Percentiles rank a stretch among this genome's conserved stretches.
Conservation (phyloP, 2,113 vertebrate species). For the Triplophysa tibetana region DNA sequence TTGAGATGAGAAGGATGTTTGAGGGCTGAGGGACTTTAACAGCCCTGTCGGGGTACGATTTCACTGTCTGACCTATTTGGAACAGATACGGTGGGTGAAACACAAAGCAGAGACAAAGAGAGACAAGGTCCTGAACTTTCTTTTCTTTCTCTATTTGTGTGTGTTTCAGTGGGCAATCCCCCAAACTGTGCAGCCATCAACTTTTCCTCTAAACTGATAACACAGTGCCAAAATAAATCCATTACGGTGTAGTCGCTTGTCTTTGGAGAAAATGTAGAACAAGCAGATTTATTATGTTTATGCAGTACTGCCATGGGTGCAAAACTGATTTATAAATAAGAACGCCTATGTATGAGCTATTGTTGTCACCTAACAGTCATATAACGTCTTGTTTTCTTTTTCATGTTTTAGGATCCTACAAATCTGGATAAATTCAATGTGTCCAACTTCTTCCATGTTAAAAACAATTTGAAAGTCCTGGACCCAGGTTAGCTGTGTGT, state of each 20-base stretch:
- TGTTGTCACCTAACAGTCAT: background rate
- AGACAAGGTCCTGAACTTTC: constrained; percentile 13
- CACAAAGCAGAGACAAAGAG: background rate
- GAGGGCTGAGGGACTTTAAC: background rate
- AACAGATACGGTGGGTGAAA: constrained; percentile 28
- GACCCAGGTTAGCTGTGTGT: constrained; percentile 83
- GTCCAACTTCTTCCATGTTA: constrained; percentile 92
- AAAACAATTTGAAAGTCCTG: constrained; percentile 89
- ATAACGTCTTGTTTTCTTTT: constrained; percentile 13
- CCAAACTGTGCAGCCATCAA: constrained; percentile 24
- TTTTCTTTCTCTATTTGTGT: constrained; percentile 11
- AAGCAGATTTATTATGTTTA: background rate
- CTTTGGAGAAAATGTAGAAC: background rate
- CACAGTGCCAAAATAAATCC: constrained; percentile 27
- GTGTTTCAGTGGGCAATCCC: constrained; percentile 8
- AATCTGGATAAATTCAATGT: constrained; percentile 98
- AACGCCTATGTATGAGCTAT: no score
- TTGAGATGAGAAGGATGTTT: background rate
- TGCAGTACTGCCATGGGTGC: background rate
- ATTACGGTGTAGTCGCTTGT: background rate
- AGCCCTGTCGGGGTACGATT: constrained; percentile 25
- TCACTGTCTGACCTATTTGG: constrained; percentile 50
- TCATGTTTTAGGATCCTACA: constrained; percentile 83
- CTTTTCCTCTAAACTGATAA: constrained; percentile 37
- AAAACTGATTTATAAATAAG: background rate